Base-by-base conservation (phyloP, 1,140 invertebrate species). In the Hetaerina americana region DNA sequence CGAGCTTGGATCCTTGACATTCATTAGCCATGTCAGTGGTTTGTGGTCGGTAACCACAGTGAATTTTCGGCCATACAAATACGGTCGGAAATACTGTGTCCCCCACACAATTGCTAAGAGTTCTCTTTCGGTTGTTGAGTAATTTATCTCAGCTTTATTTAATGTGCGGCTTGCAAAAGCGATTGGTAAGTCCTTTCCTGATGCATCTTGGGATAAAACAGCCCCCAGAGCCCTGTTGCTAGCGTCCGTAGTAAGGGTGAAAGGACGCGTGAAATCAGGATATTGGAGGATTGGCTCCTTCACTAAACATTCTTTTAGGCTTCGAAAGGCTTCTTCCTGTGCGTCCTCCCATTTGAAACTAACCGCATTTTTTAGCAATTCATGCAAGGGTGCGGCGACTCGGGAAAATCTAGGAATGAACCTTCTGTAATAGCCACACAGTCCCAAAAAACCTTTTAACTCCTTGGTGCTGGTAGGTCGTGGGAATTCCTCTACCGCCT, bases 211-310 rank as follows among this genome's bases (percentile, higher is more conserved):
- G 5, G 77, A 78, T 26, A 82, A 70, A 0, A 81, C 77, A 0
- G 76, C 75, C 84, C 73, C 78, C 82, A 76, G 82, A 81, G 6
- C 85, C 83, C 29, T 79, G 81, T 67, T 84, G 82, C 72, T 81
- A 82, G 74, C 83, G 18, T 86, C 85, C 28, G 86, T 87, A 74
- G 81, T 85, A 31, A 86, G 85, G 83, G 85, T 86, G 80, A 81
- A 82, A 5, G 71, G 70, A 66, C 75, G 68, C 15, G 75, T 73
- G 6, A 66, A 66, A 40, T 77, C 69, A 70, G 74, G 81, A 70
- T 76, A 77, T 28, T 72, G 73, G 6, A 80, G 70, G 6, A 80
- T 78, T 26, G 79, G 78, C n/a, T 72, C 40, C 26, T 67, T 67
- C 29, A 66, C 68, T 24, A 80, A 73, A 67, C 69, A 22, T 75